Percentiles rank a stretch among this genome's conserved stretches.
These are phyloP conservation scores for Smittia aterrima DNA, from an alignment of 2,888 invertebrate genomes.

Conservation along the genomic window DNA sequence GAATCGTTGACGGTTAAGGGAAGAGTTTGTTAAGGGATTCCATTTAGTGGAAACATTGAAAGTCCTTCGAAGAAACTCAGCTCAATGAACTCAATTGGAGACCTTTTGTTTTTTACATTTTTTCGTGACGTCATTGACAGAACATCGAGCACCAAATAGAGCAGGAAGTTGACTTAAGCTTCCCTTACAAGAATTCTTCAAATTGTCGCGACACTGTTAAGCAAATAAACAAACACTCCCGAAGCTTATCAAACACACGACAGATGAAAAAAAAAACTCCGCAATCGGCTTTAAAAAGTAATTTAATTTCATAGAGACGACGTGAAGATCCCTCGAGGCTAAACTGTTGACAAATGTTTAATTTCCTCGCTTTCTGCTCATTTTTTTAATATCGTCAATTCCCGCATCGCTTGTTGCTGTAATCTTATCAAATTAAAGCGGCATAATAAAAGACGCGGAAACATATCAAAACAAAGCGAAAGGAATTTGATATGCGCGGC, in stretches of 20 bases:
- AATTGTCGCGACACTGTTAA: too few relatives aligned
- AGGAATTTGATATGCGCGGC: neutral
- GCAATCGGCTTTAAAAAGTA: neutral
- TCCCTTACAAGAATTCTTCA: too few relatives aligned
- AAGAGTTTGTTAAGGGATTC: too few relatives aligned
- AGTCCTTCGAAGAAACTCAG: too few relatives aligned
- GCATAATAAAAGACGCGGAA: slow-evolving; percentile 23
- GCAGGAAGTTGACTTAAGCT: too few relatives aligned
- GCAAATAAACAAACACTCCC: too few relatives aligned
- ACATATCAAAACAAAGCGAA: slow-evolving; percentile 22
- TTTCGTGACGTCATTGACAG: too few relatives aligned
- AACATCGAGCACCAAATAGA: too few relatives aligned
- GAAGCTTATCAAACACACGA: neutral
- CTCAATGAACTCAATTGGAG: too few relatives aligned
- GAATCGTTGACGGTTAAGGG: too few relatives aligned
- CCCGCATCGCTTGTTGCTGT: slow-evolving; percentile 37
- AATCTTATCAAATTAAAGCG: slow-evolving; percentile 40
- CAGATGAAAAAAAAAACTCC: neutral
- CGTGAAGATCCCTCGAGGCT: neutral
- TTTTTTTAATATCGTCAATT: slow-evolving; percentile 17
- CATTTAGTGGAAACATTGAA: too few relatives aligned
- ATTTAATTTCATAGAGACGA: neutral
- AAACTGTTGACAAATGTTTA: slow-evolving; percentile 15
- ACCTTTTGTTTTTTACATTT: too few relatives aligned
- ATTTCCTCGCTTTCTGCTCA: neutral